Evolutionary conservation across 1,140 invertebrate species (phyloP).

Genomic region (Trichomalopsis sarcophagae): DNA sequence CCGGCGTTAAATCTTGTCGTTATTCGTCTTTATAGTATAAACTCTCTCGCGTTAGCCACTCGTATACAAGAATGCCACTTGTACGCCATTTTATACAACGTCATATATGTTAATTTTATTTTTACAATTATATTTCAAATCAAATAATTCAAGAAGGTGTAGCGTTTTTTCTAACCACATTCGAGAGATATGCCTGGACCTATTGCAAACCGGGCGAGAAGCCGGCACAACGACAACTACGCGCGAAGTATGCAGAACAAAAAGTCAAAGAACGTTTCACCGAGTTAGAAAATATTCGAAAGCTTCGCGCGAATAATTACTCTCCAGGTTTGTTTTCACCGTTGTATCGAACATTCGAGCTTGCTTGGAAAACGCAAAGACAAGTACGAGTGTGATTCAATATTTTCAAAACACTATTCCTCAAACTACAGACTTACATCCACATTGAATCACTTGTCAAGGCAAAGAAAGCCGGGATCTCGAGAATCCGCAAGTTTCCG

Average conservation of each 20-base stretch:
- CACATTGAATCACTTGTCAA: constrained; percentile 33
- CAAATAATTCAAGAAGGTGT: not conserved
- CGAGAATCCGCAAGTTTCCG: constrained; percentile 1
- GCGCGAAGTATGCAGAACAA: not conserved
- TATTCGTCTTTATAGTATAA: constrained; percentile 24
- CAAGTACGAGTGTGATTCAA: constrained; percentile 26
- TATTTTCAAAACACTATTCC: constrained; percentile 25
- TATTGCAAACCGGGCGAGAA: not conserved
- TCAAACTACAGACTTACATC: constrained; percentile 16
- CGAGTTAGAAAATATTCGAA: not conserved
- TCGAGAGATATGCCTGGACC: constrained; percentile 31
- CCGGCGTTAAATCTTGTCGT: not conserved
- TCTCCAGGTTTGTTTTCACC: constrained; percentile 3
- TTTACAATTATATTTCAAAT: not conserved
- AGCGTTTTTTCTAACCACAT: not conserved
- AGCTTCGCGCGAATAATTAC: not conserved
- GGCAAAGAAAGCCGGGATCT: constrained; percentile 21
- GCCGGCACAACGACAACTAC: not conserved
- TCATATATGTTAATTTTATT: not conserved
- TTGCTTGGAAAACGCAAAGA: constrained; percentile 21
- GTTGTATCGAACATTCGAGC: constrained; percentile 48
- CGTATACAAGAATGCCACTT: constrained; percentile 16
- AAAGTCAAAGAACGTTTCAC: not conserved
- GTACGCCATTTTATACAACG: not conserved
- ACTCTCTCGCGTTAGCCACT: constrained; percentile 16